Percentiles rank a stretch among this genome's conserved stretches.
These are phyloP conservation scores for Cinclus mexicanus DNA, from an alignment of 2,113 vertebrate genomes.

Conservation along the genomic window DNA sequence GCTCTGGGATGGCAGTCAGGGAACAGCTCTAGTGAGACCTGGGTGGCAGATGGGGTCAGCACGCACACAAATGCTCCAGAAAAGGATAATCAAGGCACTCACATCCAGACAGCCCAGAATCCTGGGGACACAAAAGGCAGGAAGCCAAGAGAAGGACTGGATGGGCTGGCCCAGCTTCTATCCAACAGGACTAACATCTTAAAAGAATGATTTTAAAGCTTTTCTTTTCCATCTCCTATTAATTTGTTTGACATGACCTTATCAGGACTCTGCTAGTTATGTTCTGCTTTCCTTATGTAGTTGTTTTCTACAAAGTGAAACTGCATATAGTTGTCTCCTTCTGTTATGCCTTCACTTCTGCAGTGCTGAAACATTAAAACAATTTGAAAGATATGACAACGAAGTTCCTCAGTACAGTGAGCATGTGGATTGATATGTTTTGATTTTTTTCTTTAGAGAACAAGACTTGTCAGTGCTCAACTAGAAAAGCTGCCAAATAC, in stretches of 20 bases:
- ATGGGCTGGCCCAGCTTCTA: slow-evolving; percentile 19
- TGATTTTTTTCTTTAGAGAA: slow-evolving; percentile 65
- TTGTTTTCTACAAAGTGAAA: slow-evolving; percentile 57
- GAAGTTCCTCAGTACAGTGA: slow-evolving; percentile 61
- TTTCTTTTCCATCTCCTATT: not conserved
- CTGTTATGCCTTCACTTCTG: slow-evolving; percentile 46
- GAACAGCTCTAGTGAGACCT: not conserved
- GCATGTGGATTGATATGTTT: slow-evolving; percentile 63
- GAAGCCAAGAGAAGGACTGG: not conserved
- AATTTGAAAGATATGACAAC: slow-evolving; percentile 65
- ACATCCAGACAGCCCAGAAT: not conserved
- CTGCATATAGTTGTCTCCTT: slow-evolving; percentile 66
- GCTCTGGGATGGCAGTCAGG: not conserved
- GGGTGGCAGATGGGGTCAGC: not conserved
- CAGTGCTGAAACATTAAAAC: slow-evolving; percentile 44
- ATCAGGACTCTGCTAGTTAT: slow-evolving; percentile 48
- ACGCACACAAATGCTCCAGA: not conserved
- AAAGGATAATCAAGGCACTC: not conserved
- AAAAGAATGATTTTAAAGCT: not conserved
- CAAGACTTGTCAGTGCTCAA: slow-evolving; percentile 65
- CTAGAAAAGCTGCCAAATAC: slow-evolving; percentile 59
- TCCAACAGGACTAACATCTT: slow-evolving; percentile 14
- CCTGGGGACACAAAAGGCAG: not conserved
- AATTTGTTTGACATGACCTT: slow-evolving; percentile 58
- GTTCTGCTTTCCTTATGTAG: slow-evolving; percentile 33